phyloP scores from a whole-genome alignment of 2,113 vertebrate species.

The Hirundichthys speculiger region DNA sequence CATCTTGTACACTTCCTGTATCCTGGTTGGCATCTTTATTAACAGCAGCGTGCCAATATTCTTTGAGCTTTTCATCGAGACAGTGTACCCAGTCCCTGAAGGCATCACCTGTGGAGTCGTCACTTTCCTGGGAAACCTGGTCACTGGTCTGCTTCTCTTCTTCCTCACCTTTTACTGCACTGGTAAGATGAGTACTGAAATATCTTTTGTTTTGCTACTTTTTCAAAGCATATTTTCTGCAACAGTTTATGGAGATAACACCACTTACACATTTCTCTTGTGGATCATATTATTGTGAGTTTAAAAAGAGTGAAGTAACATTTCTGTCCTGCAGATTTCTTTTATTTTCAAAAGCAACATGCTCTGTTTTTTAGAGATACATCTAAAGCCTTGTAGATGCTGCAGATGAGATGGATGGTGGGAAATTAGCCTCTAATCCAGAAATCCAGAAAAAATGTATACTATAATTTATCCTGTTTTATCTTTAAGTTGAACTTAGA shows the following conservation, averaged over 20 bases:
- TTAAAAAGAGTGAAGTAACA: not conserved
- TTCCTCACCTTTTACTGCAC: constrained; percentile 94
- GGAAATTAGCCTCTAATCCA: constrained; percentile 24
- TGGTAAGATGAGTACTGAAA: constrained; percentile 78
- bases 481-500: constrained; percentile 16
- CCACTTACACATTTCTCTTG: not conserved
- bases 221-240: not conserved
- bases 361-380: constrained; percentile 38
- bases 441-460: too few species aligned
- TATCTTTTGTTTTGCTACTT: not conserved
- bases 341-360: constrained; percentile 1
- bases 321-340: constrained; percentile 2
- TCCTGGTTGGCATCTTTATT: constrained; percentile 95
- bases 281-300: not conserved
- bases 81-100: constrained; percentile 97
- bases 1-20: constrained; percentile 94
- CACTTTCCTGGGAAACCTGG: constrained; percentile 94
- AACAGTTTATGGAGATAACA: too few species aligned
- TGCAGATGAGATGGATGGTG: constrained; percentile 23
- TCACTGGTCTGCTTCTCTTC: constrained; percentile 92
- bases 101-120: constrained; percentile 97
- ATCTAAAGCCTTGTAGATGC: constrained; percentile 22
- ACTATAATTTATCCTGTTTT: constrained; percentile 37
- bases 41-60: constrained; percentile 97
- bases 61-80: constrained; percentile 97